phyloP scores from a whole-genome alignment of 1,140 invertebrate genomes.

The Lucilia cuprina region DNA sequence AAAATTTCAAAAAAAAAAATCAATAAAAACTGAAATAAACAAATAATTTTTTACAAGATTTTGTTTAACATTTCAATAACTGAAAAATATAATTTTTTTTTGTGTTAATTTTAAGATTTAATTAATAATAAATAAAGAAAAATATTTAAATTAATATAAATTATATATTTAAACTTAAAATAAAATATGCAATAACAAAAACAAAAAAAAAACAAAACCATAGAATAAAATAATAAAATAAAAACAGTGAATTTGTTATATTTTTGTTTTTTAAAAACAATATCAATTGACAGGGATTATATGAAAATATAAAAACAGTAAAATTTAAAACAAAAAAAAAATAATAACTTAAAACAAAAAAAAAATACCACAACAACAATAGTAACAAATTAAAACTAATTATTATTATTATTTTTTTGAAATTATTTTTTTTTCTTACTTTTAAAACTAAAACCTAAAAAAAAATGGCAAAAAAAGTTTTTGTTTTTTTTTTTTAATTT shows the following conservation, averaged over 20 bases:
- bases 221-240: conserved; percentile 32
- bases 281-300: conserved; percentile 60
- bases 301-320: conserved; percentile 46
- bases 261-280: conserved; percentile 37
- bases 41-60: not conserved
- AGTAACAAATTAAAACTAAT: conserved; percentile 31
- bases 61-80: no score
- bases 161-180: not conserved
- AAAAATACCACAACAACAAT: conserved; percentile 25
- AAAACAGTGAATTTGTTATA: conserved; percentile 27
- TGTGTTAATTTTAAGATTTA: not conserved
- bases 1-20: not conserved
- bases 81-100: not conserved
- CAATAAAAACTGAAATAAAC: not conserved
- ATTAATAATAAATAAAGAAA: not conserved
- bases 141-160: not conserved
- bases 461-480: conserved; percentile 18
- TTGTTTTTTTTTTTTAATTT: conserved; percentile 37
- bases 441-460: conserved; percentile 1
- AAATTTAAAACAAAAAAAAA: no score
- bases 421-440: not conserved
- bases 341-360: conserved; percentile 36
- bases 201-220: conserved; percentile 11
- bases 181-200: not conserved
- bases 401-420: not conserved